Evolutionary conservation across 2,113 vertebrate species (phyloP).

Genomic region (Syrmaticus mikado): DNA sequence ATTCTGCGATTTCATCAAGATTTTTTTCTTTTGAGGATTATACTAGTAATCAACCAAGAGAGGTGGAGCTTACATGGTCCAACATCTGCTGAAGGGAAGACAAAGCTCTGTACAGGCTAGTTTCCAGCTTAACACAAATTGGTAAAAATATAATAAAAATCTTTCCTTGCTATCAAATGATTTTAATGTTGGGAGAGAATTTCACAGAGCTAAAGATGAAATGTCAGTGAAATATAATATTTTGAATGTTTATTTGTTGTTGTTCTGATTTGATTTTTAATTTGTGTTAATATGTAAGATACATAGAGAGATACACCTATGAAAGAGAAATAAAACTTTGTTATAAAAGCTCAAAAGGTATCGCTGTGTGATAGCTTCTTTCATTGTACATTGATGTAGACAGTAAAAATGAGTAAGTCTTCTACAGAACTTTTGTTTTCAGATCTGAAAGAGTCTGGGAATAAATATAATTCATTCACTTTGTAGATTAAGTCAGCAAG

Average conservation of each 20-base stretch:
- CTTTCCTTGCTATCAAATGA: not conserved
- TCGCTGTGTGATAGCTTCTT: not conserved
- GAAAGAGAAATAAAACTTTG: slow-evolving; percentile 12
- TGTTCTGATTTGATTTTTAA: not conserved
- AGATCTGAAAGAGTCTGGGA: not conserved
- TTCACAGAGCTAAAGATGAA: not conserved
- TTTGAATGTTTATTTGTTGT: not conserved
- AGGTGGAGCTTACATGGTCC: not conserved
- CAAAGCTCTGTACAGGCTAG: not conserved
- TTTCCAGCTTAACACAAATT: not conserved
- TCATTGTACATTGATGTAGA: not conserved
- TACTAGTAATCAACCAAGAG: not conserved
- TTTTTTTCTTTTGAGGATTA: not conserved
- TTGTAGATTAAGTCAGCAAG: not conserved
- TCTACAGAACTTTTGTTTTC: not conserved
- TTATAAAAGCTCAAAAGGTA: not conserved
- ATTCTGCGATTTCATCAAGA: not conserved
- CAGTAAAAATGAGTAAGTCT: not conserved
- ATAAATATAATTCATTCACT: not conserved
- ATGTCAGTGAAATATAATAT: not conserved
- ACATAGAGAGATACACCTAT: not conserved
- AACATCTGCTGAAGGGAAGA: not conserved
- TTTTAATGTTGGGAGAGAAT: not conserved
- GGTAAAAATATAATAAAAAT: not conserved
- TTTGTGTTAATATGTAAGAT: not conserved